Percentiles rank a stretch among this genome's conserved stretches.
Evolutionary conservation across 2,888 invertebrate species (phyloP).

Genomic region (Embidobia sp.): DNA sequence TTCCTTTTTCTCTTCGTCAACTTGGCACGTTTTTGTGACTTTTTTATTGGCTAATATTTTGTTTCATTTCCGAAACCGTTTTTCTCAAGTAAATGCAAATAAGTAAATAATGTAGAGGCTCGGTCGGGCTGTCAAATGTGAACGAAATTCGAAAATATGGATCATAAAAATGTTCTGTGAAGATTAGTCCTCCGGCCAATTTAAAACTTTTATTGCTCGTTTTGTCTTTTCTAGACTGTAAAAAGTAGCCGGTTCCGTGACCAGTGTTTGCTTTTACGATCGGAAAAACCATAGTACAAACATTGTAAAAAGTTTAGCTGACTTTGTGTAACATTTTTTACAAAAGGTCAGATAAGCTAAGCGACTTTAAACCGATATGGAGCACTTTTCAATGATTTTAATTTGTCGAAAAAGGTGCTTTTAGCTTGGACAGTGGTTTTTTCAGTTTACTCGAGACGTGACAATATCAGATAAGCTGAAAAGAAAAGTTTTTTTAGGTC

Average conservation of each 20-base stretch:
- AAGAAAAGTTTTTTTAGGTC: slow-evolving; percentile 31
- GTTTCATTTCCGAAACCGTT: no score
- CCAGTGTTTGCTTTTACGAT: slow-evolving; percentile 33
- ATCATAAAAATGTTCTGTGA: slow-evolving; percentile 33
- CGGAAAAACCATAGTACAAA: slow-evolving; percentile 44
- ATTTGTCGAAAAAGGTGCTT: slow-evolving; percentile 37
- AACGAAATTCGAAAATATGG: slow-evolving; percentile 30
- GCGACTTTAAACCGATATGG: slow-evolving; percentile 46
- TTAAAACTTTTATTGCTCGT: slow-evolving; percentile 10
- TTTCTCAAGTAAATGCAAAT: no score
- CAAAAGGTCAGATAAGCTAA: slow-evolving; percentile 35
- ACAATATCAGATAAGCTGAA: slow-evolving; percentile 31
- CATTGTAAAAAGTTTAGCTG: slow-evolving; percentile 37
- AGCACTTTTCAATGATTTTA: slow-evolving; percentile 41
- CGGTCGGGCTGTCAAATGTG: no score
- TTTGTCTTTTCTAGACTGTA: slow-evolving; percentile 8
- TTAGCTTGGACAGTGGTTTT: slow-evolving; percentile 38
- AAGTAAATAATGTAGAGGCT: no score
- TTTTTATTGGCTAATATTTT: no score
- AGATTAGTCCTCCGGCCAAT: slow-evolving; percentile 22
- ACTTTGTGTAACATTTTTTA: slow-evolving; percentile 31
- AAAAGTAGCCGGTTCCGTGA: slow-evolving; percentile 30
- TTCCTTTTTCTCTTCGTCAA: no score
- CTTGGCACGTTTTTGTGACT: no score
- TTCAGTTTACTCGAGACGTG: slow-evolving; percentile 11